Evolutionary conservation across 2,888 invertebrate species (phyloP), one percentile per base, ranked within the genome.

Genomic region (Plagodis pulveraria): DNA sequence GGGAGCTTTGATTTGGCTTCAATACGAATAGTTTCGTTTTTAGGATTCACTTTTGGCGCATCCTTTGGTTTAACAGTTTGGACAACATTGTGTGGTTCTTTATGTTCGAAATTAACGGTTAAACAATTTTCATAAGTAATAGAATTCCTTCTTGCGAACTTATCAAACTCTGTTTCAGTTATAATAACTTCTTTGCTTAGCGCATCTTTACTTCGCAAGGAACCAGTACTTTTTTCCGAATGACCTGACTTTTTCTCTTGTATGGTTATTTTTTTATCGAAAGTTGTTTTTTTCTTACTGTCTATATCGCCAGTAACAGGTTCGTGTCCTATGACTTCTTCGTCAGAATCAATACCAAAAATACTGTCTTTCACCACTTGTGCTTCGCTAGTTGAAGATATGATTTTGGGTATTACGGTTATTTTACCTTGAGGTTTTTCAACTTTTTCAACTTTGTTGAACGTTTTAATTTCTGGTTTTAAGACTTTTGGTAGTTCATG

Each of bases 131-230:
- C 89, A 58, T 85, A 91, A 5, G 85, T 87, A 44, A 86, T 80
- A 5, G 93, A 91, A 73, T 91, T 93, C 58, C 91, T 77, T 68
- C 91, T 77, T 2, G 83, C 91, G 68, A 92, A 92, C 73, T 90
- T 91, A 65, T 93, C 93, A 63, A 93, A 93, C 45, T 93, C 93
- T 51, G 83, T 91, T 80, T 93, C 93, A 33, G 91, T 92, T 58
- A 91, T 91, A 41, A 90, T 83, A 11, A 81, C 51, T 58, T 87
- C 89, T 63, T 82, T 87, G 60, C 82, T 86, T 42, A 72, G 45
- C 46, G 64, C 41, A 36, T 81, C 80, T 35, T 54, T 61, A 35
- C 50, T 71, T 6, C 52, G 33, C 36, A 42, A 9, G 53, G 69
- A 68, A 11, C 65, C 49, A 35, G 58, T 57, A 41, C 59, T 51